These are phyloP conservation scores for Leptura quadrifasciata DNA, from an alignment of 2,888 invertebrate genomes.

Conservation along the genomic window DNA sequence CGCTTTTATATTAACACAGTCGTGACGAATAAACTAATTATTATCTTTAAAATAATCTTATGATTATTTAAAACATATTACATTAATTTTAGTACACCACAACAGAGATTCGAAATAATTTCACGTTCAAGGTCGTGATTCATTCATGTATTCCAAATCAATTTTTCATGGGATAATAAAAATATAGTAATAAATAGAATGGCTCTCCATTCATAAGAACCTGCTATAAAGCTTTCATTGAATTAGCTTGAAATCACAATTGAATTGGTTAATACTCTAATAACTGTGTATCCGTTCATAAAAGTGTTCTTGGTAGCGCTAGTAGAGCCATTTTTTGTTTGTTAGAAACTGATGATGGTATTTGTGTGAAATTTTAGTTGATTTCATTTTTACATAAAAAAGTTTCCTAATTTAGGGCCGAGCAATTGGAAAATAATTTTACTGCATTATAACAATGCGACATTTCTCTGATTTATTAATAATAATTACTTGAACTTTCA, in stretches of 20 bases:
- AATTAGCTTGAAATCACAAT: slow-evolving; percentile 32
- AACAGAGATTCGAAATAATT: slow-evolving; percentile 4
- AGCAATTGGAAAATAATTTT: no score
- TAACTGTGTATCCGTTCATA: slow-evolving; percentile 28
- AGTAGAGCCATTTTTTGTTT: not conserved
- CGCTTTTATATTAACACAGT: not conserved
- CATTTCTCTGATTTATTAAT: no score
- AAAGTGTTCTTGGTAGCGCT: not conserved
- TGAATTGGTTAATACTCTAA: slow-evolving; percentile 34
- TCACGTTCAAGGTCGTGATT: slow-evolving; percentile 30
- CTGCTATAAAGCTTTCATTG: slow-evolving; percentile 26
- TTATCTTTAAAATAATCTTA: not conserved
- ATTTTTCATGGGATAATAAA: slow-evolving; percentile 56
- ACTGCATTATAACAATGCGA: no score
- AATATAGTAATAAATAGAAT: slow-evolving; percentile 43
- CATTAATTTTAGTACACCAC: not conserved
- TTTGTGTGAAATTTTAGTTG: not conserved
- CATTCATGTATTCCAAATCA: slow-evolving; percentile 49
- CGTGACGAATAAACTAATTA: not conserved
- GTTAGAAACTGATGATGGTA: not conserved
- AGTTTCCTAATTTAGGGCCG: not conserved
- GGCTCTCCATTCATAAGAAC: slow-evolving; percentile 32
- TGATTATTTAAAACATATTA: not conserved
- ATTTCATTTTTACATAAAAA: not conserved
- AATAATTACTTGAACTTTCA: no score